Evolutionary conservation across 2,888 invertebrate species (phyloP), one percentile per base, ranked within the genome.

Genomic region (Macaria notata): DNA sequence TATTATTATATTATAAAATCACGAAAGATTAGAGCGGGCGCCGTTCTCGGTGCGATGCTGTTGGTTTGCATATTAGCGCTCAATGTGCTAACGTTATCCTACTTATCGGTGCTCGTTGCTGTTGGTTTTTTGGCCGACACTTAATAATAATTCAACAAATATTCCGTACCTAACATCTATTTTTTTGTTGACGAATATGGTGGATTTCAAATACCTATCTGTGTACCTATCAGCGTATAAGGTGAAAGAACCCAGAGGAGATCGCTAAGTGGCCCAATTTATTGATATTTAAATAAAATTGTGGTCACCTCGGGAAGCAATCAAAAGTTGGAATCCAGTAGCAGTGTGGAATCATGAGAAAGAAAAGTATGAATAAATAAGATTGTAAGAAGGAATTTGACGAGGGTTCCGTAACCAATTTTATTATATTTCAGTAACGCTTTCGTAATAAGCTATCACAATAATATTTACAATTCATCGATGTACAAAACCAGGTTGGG

Each of bases 1-100:
- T 88, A 88, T 76, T 78, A 72, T 81, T 86, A 79, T 86, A 91
- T 90, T 86, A 88, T 88, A 78, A 87, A 83, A 89, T 89, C 89
- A 91, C 90, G 89, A 72, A 81, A 69, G 75, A 79, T 81, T 78
- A 79, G 74, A 65, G 76, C 76, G 73, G 70, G 70, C 68, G 62
- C 59, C 65, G 69, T 54, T 69, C 72, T 71, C 65, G 68, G 68
- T 71, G 60, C 59, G 73, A 88, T 85, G 83, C 63, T 86, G 77
- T 89, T 89, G 86, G 78, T 66, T 59, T 66, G 71, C 62, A 69
- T 65, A 77, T 89, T 89, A 88, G 83, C 86, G 70, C 70, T 64
- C 47, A 63, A 64, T 75, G 75, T 80, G 85, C 78, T 85, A 87
- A 86, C 85, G 73, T 64, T 86, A 86, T 87, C 79, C 86, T 83